These are phyloP conservation scores for Nixonia krombeini DNA, from an alignment of 1,140 invertebrate genomes.

Conservation along the genomic window DNA sequence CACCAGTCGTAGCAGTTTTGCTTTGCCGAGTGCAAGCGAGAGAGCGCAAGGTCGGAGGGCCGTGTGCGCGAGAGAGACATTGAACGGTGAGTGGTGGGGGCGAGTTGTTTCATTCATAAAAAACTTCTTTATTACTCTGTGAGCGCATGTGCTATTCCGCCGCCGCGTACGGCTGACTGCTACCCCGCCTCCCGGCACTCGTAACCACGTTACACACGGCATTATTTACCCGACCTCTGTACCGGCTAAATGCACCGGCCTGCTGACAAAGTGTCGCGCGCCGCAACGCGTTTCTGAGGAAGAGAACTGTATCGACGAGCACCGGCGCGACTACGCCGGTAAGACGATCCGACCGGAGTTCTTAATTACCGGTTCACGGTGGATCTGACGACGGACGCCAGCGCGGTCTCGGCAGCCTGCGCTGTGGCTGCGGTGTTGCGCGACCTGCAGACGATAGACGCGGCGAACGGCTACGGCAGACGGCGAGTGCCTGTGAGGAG, in stretches of 20 bases:
- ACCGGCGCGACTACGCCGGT: not conserved
- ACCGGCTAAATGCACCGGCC: not conserved
- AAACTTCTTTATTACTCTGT: conserved; percentile 71
- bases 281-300: not conserved
- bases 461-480: conserved; percentile 11
- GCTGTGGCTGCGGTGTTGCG: conserved; percentile 6
- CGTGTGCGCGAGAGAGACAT: conserved; percentile 18
- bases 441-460: conserved; percentile 14
- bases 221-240: conserved; percentile 45
- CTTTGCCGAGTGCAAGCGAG: conserved; percentile 13
- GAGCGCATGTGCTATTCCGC: conserved; percentile 69
- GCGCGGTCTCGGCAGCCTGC: not conserved
- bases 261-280: not conserved
- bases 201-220: conserved; percentile 56
- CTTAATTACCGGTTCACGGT: not conserved
- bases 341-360: too few relatives aligned
- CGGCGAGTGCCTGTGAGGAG: conserved; percentile 18
- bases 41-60: conserved; percentile 22
- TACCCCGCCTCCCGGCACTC: conserved; percentile 26
- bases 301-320: not conserved
- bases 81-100: conserved; percentile 32
- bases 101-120: conserved; percentile 72
- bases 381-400: conserved; percentile 4
- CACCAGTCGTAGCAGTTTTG: conserved; percentile 13
- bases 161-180: conserved; percentile 17